These are phyloP conservation scores for Epistrophella euchroma DNA, from an alignment of 2,888 invertebrate species.

Conservation along the genomic window DNA sequence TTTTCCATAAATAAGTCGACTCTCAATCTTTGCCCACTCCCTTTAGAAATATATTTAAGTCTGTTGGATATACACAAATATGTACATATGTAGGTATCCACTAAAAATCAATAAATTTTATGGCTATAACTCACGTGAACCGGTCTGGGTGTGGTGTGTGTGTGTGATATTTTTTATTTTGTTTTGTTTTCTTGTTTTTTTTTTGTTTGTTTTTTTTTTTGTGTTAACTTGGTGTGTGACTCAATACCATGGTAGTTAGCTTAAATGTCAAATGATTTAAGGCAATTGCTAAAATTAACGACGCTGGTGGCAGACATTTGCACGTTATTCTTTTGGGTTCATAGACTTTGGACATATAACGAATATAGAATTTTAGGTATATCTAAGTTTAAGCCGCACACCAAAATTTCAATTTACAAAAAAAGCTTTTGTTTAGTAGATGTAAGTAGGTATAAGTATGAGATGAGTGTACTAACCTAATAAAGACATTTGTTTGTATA, in stretches of 20 bases:
- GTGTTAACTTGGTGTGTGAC: slow-evolving; percentile 52
- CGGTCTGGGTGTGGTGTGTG: slow-evolving; percentile 59
- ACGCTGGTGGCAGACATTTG: slow-evolving; percentile 48
- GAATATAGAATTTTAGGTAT: not conserved
- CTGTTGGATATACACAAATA: not conserved
- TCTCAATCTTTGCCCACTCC: not conserved
- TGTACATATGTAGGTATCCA: not conserved
- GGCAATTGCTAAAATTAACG: slow-evolving; percentile 62
- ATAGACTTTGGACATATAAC: slow-evolving; percentile 35
- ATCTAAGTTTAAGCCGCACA: not conserved
- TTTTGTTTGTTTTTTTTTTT: not conserved
- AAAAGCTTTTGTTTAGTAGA: slow-evolving; percentile 1
- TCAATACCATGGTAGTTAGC: slow-evolving; percentile 61
- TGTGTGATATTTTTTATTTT: slow-evolving; percentile 32
- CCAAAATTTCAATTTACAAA: slow-evolving; percentile 1
- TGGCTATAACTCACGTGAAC: slow-evolving; percentile 59
- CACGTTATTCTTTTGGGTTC: slow-evolving; percentile 50
- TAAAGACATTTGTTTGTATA: not conserved
- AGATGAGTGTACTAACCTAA: not conserved
- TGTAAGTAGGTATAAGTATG: not conserved
- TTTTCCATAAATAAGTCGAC: not conserved
- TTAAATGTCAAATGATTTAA: slow-evolving; percentile 69
- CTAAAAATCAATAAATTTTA: slow-evolving; percentile 54
- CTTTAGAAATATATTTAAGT: not conserved
- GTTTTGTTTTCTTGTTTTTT: not conserved